phyloP scores from a whole-genome alignment of 2,888 invertebrate genomes.

The Euphydryas editha region DNA sequence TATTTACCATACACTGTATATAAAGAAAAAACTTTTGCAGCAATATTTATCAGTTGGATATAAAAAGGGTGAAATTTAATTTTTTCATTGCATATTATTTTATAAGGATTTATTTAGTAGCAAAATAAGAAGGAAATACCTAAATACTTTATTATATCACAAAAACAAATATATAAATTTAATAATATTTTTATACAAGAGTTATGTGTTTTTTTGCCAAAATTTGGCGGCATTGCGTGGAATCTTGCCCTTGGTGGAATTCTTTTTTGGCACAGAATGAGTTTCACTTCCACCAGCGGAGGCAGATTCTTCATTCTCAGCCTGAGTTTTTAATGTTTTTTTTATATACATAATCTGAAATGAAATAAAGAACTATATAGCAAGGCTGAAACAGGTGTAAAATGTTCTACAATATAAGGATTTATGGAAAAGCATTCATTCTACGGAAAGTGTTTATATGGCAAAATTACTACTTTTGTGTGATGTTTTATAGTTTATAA shows the following conservation, averaged over 20 bases:
- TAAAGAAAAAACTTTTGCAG: not conserved
- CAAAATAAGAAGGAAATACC: constrained; percentile 33
- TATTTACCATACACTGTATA: not conserved
- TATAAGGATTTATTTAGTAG: not conserved
- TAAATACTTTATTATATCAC: constrained; percentile 44
- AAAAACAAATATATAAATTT: constrained; percentile 16
- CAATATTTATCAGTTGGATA: not conserved
- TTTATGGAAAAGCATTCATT: too few relatives aligned
- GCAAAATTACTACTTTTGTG: too few relatives aligned
- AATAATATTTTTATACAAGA: constrained; percentile 25
- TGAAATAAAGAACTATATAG: not conserved
- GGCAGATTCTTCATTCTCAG: constrained; percentile 94
- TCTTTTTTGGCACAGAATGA: constrained; percentile 86
- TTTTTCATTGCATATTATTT: not conserved
- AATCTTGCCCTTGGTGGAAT: constrained; percentile 89
- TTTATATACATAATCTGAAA: constrained; percentile 92
- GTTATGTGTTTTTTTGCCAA: constrained; percentile 85
- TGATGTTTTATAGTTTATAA: too few relatives aligned
- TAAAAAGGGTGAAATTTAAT: not conserved
- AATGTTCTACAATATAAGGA: not conserved
- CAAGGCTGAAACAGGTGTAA: not conserved
- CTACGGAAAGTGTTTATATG: too few relatives aligned
- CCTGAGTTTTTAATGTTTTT: constrained; percentile 93
- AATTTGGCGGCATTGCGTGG: constrained; percentile 87
- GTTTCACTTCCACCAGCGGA: constrained; percentile 85